Conservation (phyloP, 2,797 vertebrate species). For the Melanotaenia nigrans region DNA sequence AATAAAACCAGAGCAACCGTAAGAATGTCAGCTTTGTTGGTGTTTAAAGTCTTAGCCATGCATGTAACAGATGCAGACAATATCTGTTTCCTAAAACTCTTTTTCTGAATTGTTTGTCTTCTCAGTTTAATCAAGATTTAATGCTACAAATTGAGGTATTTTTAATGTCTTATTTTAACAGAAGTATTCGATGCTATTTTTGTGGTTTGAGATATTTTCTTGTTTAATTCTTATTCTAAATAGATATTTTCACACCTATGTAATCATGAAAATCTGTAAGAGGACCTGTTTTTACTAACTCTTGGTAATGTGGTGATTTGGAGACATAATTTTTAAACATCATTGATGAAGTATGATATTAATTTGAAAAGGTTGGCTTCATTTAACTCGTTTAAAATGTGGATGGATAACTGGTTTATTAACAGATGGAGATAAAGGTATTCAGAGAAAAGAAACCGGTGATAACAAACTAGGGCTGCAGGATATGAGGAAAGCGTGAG, state of each 20-base stretch:
- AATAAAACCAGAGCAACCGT: not conserved
- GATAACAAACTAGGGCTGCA: no score
- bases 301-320: not conserved
- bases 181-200: no score
- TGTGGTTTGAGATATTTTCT: no score
- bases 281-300: not conserved
- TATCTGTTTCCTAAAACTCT: not conserved
- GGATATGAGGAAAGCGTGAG: no score
- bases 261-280: not conserved
- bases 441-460: no score
- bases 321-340: not conserved
- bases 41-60: not conserved
- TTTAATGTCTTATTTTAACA: no score
- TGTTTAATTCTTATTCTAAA: not conserved
- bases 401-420: no score
- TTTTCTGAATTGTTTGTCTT: no score
- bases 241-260: not conserved
- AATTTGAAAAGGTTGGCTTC: no score
- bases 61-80: not conserved
- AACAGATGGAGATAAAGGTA: not conserved
- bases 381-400: not conserved
- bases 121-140: not conserved
- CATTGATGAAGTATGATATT: not conserved
- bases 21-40: not conserved
- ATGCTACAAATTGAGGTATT: not conserved